A percentile compares a stretch with the other conserved stretches of the same genome.
Evolutionary conservation across 2,888 invertebrate species (phyloP).

Genomic region (Cremastinae sp.): DNA sequence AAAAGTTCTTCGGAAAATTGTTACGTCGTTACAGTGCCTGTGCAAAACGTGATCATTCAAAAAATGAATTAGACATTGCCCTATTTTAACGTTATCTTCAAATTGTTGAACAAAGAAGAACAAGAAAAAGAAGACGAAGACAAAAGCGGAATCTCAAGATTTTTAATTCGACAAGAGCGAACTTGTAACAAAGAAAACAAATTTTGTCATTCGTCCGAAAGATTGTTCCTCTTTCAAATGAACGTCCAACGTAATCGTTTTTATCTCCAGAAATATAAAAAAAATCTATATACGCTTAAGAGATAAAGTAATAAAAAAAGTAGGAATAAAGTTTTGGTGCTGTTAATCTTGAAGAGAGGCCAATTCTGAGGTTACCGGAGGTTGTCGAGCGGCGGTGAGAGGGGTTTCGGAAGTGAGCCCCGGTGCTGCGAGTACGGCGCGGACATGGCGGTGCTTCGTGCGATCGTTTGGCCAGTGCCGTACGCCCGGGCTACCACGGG

Average conservation of each 20-base stretch:
- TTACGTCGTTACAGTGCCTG: slow-evolving; percentile 47
- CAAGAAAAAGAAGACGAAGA: background rate
- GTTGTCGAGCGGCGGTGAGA: slow-evolving; percentile 46
- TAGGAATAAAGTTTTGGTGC: slow-evolving; percentile 14
- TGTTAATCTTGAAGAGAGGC: slow-evolving; percentile 3
- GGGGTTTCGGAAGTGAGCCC: slow-evolving; percentile 60
- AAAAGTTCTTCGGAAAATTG: slow-evolving; percentile 16
- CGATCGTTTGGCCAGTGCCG: slow-evolving; percentile 63
- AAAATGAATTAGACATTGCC: background rate
- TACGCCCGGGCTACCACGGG: slow-evolving; percentile 52
- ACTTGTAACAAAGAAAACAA: too few relatives aligned
- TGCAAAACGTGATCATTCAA: slow-evolving; percentile 36
- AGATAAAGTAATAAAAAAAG: background rate
- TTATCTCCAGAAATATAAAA: background rate
- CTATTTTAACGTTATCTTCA: background rate
- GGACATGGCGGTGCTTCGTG: slow-evolving; percentile 65
- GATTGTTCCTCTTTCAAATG: slow-evolving; percentile 6
- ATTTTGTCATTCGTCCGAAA: too few relatives aligned
- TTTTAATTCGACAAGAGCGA: too few relatives aligned
- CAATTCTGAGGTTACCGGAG: slow-evolving; percentile 33
- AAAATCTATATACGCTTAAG: background rate
- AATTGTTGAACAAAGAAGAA: background rate
- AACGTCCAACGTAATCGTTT: slow-evolving; percentile 10
- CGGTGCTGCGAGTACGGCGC: slow-evolving; percentile 48
- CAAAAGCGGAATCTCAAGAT: too few relatives aligned